Evolutionary conservation across 2,797 vertebrate genomes (phyloP).

Genomic region (Gastrophryne carolinensis): DNA sequence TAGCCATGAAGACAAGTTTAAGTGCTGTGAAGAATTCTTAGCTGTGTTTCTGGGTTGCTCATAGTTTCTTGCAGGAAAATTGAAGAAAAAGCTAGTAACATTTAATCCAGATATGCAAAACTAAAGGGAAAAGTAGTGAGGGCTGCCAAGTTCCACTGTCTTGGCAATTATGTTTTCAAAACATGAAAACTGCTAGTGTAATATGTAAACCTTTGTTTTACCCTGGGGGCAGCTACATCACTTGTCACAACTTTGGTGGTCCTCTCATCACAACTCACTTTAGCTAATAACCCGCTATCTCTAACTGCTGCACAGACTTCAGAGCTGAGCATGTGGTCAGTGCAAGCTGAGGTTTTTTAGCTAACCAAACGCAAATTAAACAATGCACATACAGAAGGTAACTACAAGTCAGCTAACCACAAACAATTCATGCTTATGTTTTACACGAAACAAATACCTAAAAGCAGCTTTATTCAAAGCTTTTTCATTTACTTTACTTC

Average conservation of each 20-base stretch:
- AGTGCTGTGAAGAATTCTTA: constrained; percentile 88
- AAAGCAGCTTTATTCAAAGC: neutral
- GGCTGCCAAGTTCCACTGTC: constrained; percentile 94
- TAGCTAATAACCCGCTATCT: constrained; percentile 84
- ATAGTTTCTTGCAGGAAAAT: constrained; percentile 89
- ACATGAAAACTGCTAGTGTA: constrained; percentile 98
- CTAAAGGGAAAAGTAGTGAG: constrained; percentile 67
- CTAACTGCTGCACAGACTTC: constrained; percentile 73
- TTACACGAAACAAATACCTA: neutral
- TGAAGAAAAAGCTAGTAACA: constrained; percentile 85
- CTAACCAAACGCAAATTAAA: constrained; percentile 59
- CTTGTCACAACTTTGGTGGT: constrained; percentile 96
- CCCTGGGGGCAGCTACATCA: constrained; percentile 86
- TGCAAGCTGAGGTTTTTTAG: constrained; percentile 54
- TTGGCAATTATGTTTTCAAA: constrained; percentile 99
- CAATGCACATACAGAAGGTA: neutral
- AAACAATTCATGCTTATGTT: neutral
- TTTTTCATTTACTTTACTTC: neutral
- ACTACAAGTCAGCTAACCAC: neutral
- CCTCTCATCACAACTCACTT: constrained; percentile 81
- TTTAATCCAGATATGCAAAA: constrained; percentile 79
- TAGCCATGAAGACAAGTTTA: constrained; percentile 85
- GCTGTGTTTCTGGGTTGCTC: constrained; percentile 87
- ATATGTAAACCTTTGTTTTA: constrained; percentile 98
- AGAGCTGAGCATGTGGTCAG: constrained; percentile 63